Conservation (phyloP, 2,113 vertebrate genomes). For the Ammodytes marinus region DNA sequence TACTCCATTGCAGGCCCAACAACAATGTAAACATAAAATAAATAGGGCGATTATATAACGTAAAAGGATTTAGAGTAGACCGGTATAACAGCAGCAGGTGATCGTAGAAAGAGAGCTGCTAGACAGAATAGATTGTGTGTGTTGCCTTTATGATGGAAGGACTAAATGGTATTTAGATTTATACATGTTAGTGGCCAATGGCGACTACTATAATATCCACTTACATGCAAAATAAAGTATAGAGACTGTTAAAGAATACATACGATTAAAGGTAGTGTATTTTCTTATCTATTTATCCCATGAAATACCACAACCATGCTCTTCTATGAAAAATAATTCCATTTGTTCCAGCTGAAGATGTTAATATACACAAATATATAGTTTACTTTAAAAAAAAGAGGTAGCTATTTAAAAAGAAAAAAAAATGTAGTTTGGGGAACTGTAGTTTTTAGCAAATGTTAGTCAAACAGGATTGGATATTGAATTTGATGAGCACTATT, state of each 20-base stretch:
- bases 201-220: background rate
- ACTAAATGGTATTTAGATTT: slow-evolving; percentile 42
- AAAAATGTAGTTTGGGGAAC: too few species aligned
- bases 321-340: background rate
- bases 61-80: slow-evolving; percentile 44
- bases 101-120: slow-evolving; percentile 43
- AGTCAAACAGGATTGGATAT: slow-evolving; percentile 1
- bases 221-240: background rate
- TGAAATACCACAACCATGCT: background rate
- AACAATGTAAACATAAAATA: slow-evolving; percentile 70
- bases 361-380: background rate
- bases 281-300: background rate
- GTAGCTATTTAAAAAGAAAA: too few species aligned
- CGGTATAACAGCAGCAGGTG: slow-evolving; percentile 34
- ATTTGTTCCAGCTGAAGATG: background rate
- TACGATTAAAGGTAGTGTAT: background rate
- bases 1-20: slow-evolving; percentile 57
- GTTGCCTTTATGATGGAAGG: slow-evolving; percentile 27
- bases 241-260: background rate
- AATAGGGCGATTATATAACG: slow-evolving; percentile 68
- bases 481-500: background rate
- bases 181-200: slow-evolving; percentile 2
- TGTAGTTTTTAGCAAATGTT: background rate
- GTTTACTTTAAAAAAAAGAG: background rate
- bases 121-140: slow-evolving; percentile 25